A percentile compares a stretch with the other conserved stretches of the same genome.
These are phyloP conservation scores for Lagothrix lagotricha DNA, from an alignment of 2,797 vertebrate genomes.

Conservation along the genomic window DNA sequence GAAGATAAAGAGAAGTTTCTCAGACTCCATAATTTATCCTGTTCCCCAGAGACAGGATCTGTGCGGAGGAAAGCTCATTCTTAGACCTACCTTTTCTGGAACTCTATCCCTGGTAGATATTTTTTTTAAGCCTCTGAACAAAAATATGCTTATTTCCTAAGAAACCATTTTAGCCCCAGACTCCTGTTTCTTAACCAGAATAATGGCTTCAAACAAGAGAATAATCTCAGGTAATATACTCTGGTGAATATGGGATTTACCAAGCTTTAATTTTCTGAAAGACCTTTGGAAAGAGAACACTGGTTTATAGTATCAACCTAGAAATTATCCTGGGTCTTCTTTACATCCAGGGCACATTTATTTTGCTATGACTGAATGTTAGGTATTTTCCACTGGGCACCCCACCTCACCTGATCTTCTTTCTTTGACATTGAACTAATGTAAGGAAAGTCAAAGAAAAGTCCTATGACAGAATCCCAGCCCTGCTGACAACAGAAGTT, in stretches of 20 bases:
- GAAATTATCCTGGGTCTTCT: background rate
- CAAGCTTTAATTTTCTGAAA: slow-evolving; percentile 5
- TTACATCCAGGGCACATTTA: background rate
- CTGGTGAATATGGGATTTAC: background rate
- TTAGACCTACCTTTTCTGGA: background rate
- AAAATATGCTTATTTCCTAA: slow-evolving; percentile 37
- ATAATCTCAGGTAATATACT: background rate
- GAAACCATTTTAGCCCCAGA: background rate
- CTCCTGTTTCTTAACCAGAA: background rate
- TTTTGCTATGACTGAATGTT: background rate
- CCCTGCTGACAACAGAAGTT: background rate
- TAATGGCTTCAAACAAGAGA: background rate
- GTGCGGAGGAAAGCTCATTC: background rate
- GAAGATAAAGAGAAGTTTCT: slow-evolving; percentile 2
- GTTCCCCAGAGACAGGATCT: background rate
- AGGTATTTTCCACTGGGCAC: background rate
- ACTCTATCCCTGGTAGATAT: background rate
- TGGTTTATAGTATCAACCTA: background rate
- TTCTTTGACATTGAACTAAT: background rate
- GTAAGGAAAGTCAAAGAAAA: background rate
- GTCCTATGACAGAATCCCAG: background rate
- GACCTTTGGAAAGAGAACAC: background rate
- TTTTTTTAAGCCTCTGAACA: slow-evolving; percentile 29
- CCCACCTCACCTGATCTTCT: background rate
- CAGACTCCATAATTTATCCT: background rate